Evolutionary conservation across 2,888 invertebrate genomes (phyloP).

Genomic region (Catonia carolina): DNA sequence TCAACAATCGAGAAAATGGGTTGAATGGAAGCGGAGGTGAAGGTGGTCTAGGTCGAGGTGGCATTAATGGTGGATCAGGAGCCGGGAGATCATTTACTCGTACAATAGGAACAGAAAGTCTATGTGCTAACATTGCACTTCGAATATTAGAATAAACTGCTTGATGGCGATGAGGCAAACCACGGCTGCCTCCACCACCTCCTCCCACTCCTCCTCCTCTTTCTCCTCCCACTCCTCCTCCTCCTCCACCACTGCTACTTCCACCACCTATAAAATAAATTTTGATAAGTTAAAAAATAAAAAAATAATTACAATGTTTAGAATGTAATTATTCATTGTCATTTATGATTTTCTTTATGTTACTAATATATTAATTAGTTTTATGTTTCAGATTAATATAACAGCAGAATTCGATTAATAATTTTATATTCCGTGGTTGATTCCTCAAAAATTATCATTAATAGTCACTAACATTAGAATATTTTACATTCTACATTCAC

Average conservation of each 20-base stretch:
- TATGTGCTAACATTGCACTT: slow-evolving; percentile 8
- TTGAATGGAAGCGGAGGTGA: slow-evolving; percentile 20
- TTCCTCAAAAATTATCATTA: too few relatives aligned
- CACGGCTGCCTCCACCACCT: background rate
- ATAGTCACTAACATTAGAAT: too few relatives aligned
- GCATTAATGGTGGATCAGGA: slow-evolving; percentile 36
- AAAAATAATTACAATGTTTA: background rate
- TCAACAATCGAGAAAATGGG: slow-evolving; percentile 29
- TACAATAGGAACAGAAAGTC: slow-evolving; percentile 47
- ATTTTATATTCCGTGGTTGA: too few relatives aligned
- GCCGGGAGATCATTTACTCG: slow-evolving; percentile 56
- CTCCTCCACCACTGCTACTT: background rate
- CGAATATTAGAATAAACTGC: slow-evolving; percentile 11
- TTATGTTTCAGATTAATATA: too few relatives aligned
- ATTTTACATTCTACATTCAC: too few relatives aligned
- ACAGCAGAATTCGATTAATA: too few relatives aligned
- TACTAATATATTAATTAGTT: too few relatives aligned
- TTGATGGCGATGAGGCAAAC: slow-evolving; percentile 6
- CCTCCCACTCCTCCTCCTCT: background rate
- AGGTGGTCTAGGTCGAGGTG: slow-evolving; percentile 15
- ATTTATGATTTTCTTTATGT: too few relatives aligned
- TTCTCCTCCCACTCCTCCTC: background rate
- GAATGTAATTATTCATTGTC: too few relatives aligned
- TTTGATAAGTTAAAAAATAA: background rate
- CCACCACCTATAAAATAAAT: background rate